These are phyloP conservation scores for Eilema caniola DNA, from an alignment of 2,888 invertebrate species.

Conservation along the genomic window DNA sequence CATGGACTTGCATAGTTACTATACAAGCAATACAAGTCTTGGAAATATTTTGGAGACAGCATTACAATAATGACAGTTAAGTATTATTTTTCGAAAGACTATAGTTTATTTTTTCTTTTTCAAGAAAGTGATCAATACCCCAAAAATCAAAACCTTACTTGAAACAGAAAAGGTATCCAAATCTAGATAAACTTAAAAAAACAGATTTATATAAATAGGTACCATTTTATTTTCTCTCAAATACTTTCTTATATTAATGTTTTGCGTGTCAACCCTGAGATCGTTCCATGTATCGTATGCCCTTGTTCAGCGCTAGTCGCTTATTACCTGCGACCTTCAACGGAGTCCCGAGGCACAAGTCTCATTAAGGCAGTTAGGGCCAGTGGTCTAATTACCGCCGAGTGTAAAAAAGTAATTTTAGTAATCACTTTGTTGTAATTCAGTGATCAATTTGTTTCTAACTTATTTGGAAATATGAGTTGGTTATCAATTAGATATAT, in stretches of 20 bases:
- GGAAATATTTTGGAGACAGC: too few relatives aligned
- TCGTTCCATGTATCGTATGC: too few relatives aligned
- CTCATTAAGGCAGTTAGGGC: conserved; percentile 3
- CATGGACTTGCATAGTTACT: too few relatives aligned
- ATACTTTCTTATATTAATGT: conserved; percentile 13
- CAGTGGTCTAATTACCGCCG: background rate
- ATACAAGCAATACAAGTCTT: too few relatives aligned
- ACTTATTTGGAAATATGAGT: background rate
- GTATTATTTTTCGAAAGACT: too few relatives aligned
- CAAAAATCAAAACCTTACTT: too few relatives aligned
- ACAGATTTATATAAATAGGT: background rate
- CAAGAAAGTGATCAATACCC: too few relatives aligned
- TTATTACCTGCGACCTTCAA: background rate
- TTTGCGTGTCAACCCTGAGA: background rate
- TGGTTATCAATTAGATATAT: too few relatives aligned
- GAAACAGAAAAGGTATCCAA: background rate
- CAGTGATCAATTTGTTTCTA: background rate
- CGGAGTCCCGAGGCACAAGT: background rate
- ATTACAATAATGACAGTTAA: too few relatives aligned
- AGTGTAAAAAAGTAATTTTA: conserved; percentile 13
- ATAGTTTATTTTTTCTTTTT: too few relatives aligned
- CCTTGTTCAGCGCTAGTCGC: background rate
- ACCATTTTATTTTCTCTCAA: background rate
- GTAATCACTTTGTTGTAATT: background rate
- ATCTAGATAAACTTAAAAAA: background rate